Evolutionary conservation across 2,888 invertebrate genomes (phyloP), one percentile per base, ranked within the genome.

Genomic region (Drosophila hamatofila): DNA sequence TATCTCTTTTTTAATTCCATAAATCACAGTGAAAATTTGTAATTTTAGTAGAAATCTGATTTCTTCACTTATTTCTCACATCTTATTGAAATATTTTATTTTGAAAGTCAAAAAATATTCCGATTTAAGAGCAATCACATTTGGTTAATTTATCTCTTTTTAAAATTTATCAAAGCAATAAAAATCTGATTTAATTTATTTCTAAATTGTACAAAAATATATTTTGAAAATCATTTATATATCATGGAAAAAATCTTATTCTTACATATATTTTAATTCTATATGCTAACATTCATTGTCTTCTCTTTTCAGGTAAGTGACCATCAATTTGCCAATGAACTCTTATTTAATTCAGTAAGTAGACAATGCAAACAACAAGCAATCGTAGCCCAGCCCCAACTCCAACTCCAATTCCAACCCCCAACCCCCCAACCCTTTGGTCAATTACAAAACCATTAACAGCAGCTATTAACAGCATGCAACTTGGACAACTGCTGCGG

Each of bases 401-500:
- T 18, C 42, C 23, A 7, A 1, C 11, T 23, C 33, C 64, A 21
- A 9, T 14, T 61, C 52, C 21, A 11, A 1, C 12, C 35, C 30
- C 42, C 30, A 57, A 0, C 12, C 35, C 35, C 42, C 42, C 64
- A 35, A 11, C 12, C 61, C 56, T 3, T 58, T 49, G 46, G 35
- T 60, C 78, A 70, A 77, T 77, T 80, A 75, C 78, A 69, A 75
- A 74, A 41, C 64, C 78, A 80, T 71, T 77, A 70, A 71, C 58
- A 56, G 72, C 49, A 35, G 57, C 79, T 79, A 78, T 78, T 78
- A 78, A 65, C 67, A 60, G 54, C 78, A 78, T 68, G 75, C 80
- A 74, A 82, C 59, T 75, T 72, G 69, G 54, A 63, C 68, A 84
- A 77, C 75, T 72, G 48, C 42, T 55, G 52, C 58, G 51, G 62